phyloP scores from a whole-genome alignment of 2,797 vertebrate species.

The Oophaga sylvatica region DNA sequence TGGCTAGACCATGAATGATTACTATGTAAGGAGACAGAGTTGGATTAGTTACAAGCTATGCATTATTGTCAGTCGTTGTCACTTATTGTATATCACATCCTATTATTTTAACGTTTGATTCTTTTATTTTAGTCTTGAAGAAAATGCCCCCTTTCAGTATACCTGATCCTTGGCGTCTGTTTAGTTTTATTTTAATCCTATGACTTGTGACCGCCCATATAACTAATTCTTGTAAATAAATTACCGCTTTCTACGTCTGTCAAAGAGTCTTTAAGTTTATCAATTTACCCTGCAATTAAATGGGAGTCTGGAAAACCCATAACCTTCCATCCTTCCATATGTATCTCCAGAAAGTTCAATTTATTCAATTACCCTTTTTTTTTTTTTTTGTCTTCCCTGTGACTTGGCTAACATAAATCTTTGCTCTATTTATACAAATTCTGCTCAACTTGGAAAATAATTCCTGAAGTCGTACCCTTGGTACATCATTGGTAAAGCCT shows the following conservation, averaged over 20 bases:
- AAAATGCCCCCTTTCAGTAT: neutral
- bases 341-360: neutral
- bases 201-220: slow-evolving; percentile 1
- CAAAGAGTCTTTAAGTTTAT: neutral
- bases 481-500: too few relatives aligned
- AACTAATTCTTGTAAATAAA: slow-evolving; percentile 20
- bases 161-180: neutral
- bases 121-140: neutral
- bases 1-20: slow-evolving; percentile 26
- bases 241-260: slow-evolving; percentile 7
- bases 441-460: too few relatives aligned
- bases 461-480: too few relatives aligned
- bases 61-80: neutral
- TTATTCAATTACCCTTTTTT: neutral
- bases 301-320: neutral
- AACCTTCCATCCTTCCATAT: neutral
- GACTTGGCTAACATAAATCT: neutral
- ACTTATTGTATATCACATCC: neutral
- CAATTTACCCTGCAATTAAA: neutral
- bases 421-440: too few relatives aligned
- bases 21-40: neutral
- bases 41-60: slow-evolving; percentile 14
- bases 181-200: neutral
- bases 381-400: neutral
- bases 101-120: neutral